phyloP scores from a whole-genome alignment of 2,113 vertebrate genomes.

The Dromiciops gliroides region DNA sequence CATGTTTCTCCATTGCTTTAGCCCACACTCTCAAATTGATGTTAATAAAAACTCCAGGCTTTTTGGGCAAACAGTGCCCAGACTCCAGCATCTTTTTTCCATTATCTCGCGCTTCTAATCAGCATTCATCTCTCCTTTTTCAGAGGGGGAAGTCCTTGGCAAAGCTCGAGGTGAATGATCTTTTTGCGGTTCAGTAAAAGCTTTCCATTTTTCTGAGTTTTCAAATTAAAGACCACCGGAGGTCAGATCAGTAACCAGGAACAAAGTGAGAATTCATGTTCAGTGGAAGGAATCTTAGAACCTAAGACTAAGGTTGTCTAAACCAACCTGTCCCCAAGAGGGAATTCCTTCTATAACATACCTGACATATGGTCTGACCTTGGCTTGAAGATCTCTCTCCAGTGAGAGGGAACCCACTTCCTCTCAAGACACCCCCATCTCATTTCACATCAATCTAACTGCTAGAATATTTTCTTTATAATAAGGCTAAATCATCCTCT shows the following conservation, averaged over 20 bases:
- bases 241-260: constrained; percentile 68
- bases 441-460: not conserved
- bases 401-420: not conserved
- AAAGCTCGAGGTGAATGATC: not conserved
- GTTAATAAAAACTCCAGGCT: constrained; percentile 76
- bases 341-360: not conserved
- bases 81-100: constrained; percentile 64
- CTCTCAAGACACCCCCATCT: not conserved
- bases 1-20: constrained; percentile 76
- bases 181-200: constrained; percentile 55
- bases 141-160: constrained; percentile 44
- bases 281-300: constrained; percentile 7
- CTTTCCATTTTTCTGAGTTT: constrained; percentile 55
- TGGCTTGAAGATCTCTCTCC: not conserved
- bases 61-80: constrained; percentile 54
- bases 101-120: constrained; percentile 31
- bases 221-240: constrained; percentile 51
- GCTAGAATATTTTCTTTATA: not conserved
- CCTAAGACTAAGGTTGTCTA: not conserved
- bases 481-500: not conserved
- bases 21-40: constrained; percentile 66
- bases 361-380: not conserved
- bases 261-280: constrained; percentile 34
- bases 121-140: constrained; percentile 3
- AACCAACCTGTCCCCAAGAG: not conserved